These are phyloP conservation scores for Kradibia gibbosae DNA, from an alignment of 1,140 invertebrate species.

Conservation along the genomic window DNA sequence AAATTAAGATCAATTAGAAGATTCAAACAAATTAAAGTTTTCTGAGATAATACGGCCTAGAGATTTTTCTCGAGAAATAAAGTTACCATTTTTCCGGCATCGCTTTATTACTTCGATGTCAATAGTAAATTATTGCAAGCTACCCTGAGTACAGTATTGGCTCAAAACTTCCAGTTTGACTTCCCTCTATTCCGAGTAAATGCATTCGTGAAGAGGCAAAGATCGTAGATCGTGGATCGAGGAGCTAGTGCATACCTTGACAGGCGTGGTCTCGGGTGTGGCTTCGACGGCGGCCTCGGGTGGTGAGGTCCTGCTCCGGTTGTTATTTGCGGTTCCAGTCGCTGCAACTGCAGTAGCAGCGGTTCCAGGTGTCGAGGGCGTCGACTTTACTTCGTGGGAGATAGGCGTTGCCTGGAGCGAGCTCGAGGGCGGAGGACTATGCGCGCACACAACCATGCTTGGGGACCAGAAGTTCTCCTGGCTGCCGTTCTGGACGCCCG, in stretches of 20 bases:
- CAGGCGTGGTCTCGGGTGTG: constrained; percentile 89
- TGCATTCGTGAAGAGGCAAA: too few species aligned
- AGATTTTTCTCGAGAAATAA: too few species aligned
- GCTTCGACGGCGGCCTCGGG: constrained; percentile 89
- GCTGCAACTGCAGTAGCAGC: background rate
- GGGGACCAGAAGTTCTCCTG: constrained; percentile 70
- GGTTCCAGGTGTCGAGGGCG: constrained; percentile 64
- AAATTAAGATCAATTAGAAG: too few species aligned
- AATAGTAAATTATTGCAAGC: too few species aligned
- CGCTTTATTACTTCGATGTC: too few species aligned
- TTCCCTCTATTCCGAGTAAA: too few species aligned
- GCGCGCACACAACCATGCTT: constrained; percentile 65
- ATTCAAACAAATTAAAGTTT: too few species aligned
- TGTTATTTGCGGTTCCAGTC: constrained; percentile 9
- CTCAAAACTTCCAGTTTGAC: too few species aligned
- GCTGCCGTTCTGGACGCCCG: constrained; percentile 55
- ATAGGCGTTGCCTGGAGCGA: constrained; percentile 44
- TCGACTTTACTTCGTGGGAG: constrained; percentile 60
- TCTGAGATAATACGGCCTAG: too few species aligned
- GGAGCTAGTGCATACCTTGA: constrained; percentile 75
- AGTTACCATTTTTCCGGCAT: too few species aligned
- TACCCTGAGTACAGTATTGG: too few species aligned
- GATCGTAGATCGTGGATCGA: too few species aligned
- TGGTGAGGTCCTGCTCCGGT: constrained; percentile 75
- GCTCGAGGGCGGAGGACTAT: constrained; percentile 64